phyloP scores from a whole-genome alignment of 2,888 invertebrate genomes.

The Leptopterna dolabrata region DNA sequence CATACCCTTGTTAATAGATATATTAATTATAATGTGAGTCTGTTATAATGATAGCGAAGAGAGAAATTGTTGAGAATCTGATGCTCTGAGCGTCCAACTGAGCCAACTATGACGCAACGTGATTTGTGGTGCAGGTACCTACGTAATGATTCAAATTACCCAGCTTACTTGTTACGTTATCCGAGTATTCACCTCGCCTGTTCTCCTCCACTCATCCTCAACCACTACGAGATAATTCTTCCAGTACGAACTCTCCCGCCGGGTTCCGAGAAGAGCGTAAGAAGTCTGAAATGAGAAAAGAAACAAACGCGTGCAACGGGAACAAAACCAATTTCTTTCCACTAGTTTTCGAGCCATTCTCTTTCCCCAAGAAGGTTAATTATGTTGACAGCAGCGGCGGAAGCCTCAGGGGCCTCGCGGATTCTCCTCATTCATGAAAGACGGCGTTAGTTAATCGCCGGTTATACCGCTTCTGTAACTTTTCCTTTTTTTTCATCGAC shows the following conservation, averaged over 20 bases:
- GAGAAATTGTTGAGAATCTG: too few relatives aligned
- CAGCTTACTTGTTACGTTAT: too few relatives aligned
- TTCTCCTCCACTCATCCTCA: too few relatives aligned
- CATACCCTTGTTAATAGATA: too few relatives aligned
- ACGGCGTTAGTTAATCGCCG: background rate
- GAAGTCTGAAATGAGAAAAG: background rate
- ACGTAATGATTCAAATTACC: too few relatives aligned
- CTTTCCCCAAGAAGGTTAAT: background rate
- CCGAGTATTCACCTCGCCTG: too few relatives aligned
- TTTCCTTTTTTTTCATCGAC: background rate
- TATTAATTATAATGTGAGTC: too few relatives aligned
- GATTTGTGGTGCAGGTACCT: too few relatives aligned
- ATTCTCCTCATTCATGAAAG: background rate
- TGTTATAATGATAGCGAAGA: too few relatives aligned
- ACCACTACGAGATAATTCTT: background rate
- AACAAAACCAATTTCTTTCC: background rate
- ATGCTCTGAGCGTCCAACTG: too few relatives aligned
- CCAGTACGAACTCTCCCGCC: background rate
- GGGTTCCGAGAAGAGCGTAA: background rate
- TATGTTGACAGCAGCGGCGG: background rate
- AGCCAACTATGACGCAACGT: too few relatives aligned
- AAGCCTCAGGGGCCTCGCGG: background rate
- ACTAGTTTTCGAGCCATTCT: background rate
- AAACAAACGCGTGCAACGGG: background rate
- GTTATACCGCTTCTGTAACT: background rate